phyloP scores from a whole-genome alignment of 2,797 vertebrate genomes.

The Trematomus bernacchii region DNA sequence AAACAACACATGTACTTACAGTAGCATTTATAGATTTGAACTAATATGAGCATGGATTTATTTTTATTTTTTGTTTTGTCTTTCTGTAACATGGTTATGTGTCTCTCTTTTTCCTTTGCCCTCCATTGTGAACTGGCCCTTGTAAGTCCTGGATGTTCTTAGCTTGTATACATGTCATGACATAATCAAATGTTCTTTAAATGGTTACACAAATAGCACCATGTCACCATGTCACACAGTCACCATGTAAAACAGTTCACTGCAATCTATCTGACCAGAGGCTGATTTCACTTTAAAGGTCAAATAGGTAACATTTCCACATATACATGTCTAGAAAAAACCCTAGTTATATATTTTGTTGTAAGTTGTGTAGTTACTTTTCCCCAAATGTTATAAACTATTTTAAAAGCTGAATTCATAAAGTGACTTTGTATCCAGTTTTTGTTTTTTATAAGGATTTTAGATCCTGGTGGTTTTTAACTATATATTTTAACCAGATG shows the following conservation, averaged over 20 bases:
- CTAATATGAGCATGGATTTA: slow-evolving; percentile 5
- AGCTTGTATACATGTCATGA: slow-evolving; percentile 4
- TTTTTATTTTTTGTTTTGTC: slow-evolving; percentile 15
- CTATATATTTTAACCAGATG: no score
- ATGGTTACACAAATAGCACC: no score
- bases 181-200: not conserved
- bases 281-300: not conserved
- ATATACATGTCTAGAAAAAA: no score
- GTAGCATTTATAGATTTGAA: not conserved
- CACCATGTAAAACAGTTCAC: not conserved
- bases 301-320: no score
- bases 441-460: no score
- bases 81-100: slow-evolving; percentile 57
- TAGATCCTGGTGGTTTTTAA: no score
- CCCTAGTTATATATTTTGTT: no score
- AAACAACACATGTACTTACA: not conserved
- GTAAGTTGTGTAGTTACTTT: no score
- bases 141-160: slow-evolving; percentile 65
- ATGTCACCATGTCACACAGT: no score
- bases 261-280: not conserved
- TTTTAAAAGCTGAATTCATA: no score
- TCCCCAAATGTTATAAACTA: no score
- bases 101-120: slow-evolving; percentile 67
- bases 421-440: no score
- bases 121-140: slow-evolving; percentile 60